These are phyloP conservation scores for Bellardia bayeri DNA, from an alignment of 2,888 invertebrate genomes.

Conservation along the genomic window DNA sequence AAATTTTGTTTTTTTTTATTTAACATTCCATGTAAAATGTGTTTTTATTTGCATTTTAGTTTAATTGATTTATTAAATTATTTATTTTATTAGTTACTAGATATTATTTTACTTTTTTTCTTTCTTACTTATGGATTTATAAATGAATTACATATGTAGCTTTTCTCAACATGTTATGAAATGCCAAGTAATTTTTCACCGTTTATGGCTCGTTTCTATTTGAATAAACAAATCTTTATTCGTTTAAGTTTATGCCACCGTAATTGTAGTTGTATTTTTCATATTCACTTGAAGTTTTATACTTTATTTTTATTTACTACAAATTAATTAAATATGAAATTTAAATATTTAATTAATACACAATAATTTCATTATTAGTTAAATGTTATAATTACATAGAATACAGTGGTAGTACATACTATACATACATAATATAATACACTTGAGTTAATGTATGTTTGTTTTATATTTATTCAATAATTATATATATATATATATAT, in stretches of 20 bases:
- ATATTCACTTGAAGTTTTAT: neutral
- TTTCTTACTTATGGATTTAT: conserved; percentile 22
- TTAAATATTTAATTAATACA: conserved; percentile 55
- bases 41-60: conserved; percentile 38
- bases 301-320: conserved; percentile 49
- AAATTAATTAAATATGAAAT: conserved; percentile 60
- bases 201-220: too few relatives aligned
- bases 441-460: neutral
- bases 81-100: conserved; percentile 59
- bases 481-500: neutral
- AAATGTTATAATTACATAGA: conserved; percentile 52
- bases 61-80: conserved; percentile 66
- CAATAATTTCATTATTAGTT: conserved; percentile 33
- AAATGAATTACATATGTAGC: conserved; percentile 9
- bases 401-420: conserved; percentile 10
- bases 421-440: conserved; percentile 21
- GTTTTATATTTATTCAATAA: neutral
- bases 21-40: conserved; percentile 75
- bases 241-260: neutral
- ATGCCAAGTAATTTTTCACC: neutral
- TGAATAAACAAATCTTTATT: neutral
- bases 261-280: neutral
- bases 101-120: conserved; percentile 27
- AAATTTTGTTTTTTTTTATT: conserved; percentile 31
- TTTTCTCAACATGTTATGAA: neutral